Evolutionary conservation across 2,797 vertebrate genomes (phyloP).

Genomic region (Cetoscarus ocellatus): DNA sequence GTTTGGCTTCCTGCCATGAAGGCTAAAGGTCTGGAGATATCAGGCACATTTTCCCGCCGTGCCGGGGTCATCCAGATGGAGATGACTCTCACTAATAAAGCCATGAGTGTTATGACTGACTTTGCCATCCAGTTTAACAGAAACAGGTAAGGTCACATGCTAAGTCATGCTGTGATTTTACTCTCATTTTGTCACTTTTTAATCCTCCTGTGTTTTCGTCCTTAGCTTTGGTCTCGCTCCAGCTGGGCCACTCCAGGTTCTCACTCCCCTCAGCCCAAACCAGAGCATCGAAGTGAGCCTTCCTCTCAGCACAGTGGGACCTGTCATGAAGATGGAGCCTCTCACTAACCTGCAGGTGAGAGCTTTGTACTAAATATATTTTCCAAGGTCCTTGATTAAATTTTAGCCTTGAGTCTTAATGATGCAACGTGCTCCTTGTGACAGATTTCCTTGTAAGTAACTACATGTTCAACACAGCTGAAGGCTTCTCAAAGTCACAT

Average conservation of each 20-base stretch:
- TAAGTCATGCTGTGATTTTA: background rate
- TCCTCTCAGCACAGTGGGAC: slow-evolving; percentile 92
- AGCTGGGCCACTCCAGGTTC: slow-evolving; percentile 94
- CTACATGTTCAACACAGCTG: no score
- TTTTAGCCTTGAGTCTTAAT: background rate
- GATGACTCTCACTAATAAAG: slow-evolving; percentile 94
- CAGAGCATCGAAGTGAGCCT: slow-evolving; percentile 94
- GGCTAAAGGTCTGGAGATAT: slow-evolving; percentile 97
- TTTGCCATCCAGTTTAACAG: slow-evolving; percentile 99
- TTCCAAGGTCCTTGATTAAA: background rate
- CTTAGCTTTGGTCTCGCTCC: slow-evolving; percentile 94
- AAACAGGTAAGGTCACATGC: slow-evolving; percentile 88
- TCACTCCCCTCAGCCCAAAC: slow-evolving; percentile 93
- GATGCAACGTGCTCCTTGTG: background rate
- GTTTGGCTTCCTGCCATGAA: slow-evolving; percentile 98
- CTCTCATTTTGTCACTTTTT: background rate
- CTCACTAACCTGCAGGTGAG: slow-evolving; percentile 96
- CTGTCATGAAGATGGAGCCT: slow-evolving; percentile 99
- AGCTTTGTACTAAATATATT: background rate
- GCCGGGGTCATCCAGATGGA: slow-evolving; percentile 96
- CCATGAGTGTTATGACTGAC: slow-evolving; percentile 96
- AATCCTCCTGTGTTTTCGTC: background rate
- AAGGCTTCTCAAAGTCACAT: no score
- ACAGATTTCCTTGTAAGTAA: background rate
- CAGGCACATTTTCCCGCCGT: slow-evolving; percentile 92